Evolutionary conservation across 2,113 vertebrate genomes (phyloP), one percentile per base, ranked within the genome.

Genomic region (Eulacestoma nigropectus): DNA sequence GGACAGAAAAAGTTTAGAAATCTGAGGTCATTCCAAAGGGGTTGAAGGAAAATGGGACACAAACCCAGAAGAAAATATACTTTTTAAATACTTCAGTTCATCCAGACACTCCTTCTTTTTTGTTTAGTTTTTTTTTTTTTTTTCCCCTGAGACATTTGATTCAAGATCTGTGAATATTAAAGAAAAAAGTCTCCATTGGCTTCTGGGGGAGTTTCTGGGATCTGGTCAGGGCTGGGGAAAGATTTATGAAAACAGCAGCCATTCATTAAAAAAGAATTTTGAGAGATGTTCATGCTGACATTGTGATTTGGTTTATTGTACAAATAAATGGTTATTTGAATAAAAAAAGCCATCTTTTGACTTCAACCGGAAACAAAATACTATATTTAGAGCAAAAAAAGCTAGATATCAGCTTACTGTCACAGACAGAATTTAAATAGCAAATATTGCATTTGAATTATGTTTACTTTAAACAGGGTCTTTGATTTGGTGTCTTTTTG

Each of bases 401-500:
- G 14, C 29, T n/a, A 67, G 26, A 47, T 50, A 80, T 6, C 39
- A 88, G 18, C 47, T 88, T 87, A 79, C 19, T 30, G 46, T 75
- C 57, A 65, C 27, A 87, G 47, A 16, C 62, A 84, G 65, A 37
- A 76, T 47, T 73, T 68, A 62, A 80, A 76, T 12, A 90, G 8
- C 2, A 96, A 87, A 85, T 90, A 89, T 18, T 83, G 17, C 25
- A 81, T 92, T 95, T 93, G 93, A 94, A 91, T 86, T 30, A 70
- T 53, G 23, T 5, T 87, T 76, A 35, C n/a, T 90, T 96, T 55
- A 87, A 91, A 90, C 1, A 1, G 5, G 2, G 32, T 70, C 70
- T 94, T 93, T 76, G 17, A 88, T 90, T 85, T 88, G 13, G 9
- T 77, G 44, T 10, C 12, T 53, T 89, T 68, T 57, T 80, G 23